Evolutionary conservation across 2,888 invertebrate species (phyloP).

Genomic region (Trichacis sp.): DNA sequence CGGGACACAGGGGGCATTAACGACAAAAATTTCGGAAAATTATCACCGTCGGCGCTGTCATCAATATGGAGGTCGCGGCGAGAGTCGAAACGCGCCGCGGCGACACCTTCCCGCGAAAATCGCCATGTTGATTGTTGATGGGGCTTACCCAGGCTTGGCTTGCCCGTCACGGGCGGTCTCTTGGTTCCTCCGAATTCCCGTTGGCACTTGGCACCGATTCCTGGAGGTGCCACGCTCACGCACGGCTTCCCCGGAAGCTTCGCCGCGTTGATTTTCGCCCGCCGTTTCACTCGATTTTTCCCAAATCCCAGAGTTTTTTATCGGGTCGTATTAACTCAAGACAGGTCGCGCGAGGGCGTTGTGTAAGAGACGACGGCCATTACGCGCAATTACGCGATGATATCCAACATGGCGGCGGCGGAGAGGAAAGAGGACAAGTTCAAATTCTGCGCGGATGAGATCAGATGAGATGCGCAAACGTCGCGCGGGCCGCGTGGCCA

Average conservation of each 20-base stretch:
- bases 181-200: no score
- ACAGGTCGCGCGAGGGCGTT: slow-evolving; percentile 75
- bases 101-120: slow-evolving; percentile 32
- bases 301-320: slow-evolving; percentile 26
- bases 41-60: slow-evolving; percentile 79
- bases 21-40: slow-evolving; percentile 77
- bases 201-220: no score
- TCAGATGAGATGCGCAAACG: no score
- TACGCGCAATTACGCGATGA: neutral
- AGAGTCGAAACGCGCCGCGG: slow-evolving; percentile 46
- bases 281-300: neutral
- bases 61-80: slow-evolving; percentile 72
- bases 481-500: no score
- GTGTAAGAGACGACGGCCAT: slow-evolving; percentile 60
- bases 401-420: slow-evolving; percentile 64
- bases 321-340: slow-evolving; percentile 66
- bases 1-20: slow-evolving; percentile 76
- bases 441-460: no score
- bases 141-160: no score
- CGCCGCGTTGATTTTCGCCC: slow-evolving; percentile 9
- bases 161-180: no score
- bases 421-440: slow-evolving; percentile 7
- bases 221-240: no score
- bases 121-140: no score
- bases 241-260: slow-evolving; percentile 11